Evolutionary conservation across 2,797 vertebrate species (phyloP), one percentile per base, ranked within the genome.

Genomic region (Sebastes hopkinsi): DNA sequence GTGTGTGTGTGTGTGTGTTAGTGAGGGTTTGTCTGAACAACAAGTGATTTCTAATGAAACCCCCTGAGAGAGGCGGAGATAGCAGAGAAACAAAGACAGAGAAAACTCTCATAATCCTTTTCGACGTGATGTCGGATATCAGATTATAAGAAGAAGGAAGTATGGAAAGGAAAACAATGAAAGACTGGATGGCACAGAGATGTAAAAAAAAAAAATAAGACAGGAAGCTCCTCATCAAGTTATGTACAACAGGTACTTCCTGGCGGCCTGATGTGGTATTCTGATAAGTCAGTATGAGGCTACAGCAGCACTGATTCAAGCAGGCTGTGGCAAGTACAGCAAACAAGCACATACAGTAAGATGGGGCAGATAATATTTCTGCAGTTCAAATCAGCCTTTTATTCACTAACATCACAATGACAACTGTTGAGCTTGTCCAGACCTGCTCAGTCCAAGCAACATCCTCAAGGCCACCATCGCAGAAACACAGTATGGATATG

Each of bases 21-120:
- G 77, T 66, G 52, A 84, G 90, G 89, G 92, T 93, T 92, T 94
- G 88, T 94, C 89, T 93, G 93, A 93, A 93, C 91, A 93, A 88
- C 91, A 92, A 94, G 90, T 94, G 89, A 94, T 92, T 96, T 95
- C 89, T 90, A 89, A 94, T 93, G 90, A 95, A 95, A 94, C 83
- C 93, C 89, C 84, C 84, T 78, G 87, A 90, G 87, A 70, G 56
- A 77, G 68, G 18, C 74, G 16, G 29, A 52, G 60, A 69, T 25
- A 52, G 23, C 69, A 66, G 30, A 69, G 78, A 73, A 85, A 73
- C 22, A 86, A 75, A 85, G 25, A 72, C 6, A 34, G 14, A 62
- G 22, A 78, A 76, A 70, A 64, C 66, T 38, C 81, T 71, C 12
- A 72, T 42, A 77, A 67, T 64, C 60, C 23, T 75, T 75, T 75